Evolutionary conservation across 35 echinoderm and acorn worm species (phyloP), one percentile per base, ranked within the genome.

Genomic region (Patiria miniata): DNA sequence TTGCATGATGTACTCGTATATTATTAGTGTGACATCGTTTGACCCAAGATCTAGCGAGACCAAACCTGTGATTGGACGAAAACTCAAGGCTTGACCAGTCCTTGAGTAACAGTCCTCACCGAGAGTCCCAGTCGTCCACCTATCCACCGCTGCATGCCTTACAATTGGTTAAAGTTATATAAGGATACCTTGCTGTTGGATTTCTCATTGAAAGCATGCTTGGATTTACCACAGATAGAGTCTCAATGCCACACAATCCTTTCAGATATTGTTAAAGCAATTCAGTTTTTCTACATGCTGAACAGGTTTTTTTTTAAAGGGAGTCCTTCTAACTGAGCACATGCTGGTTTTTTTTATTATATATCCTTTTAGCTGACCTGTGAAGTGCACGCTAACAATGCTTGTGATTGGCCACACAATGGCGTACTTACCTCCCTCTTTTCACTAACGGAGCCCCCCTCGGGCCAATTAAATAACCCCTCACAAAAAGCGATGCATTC

Each of bases 401-500:
- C 21, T 22, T 73, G 1, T 73, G 65, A 73, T 73, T 73, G 19
- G 65, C 26, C 65, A 32, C 22, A 73, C 65, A 73, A 73, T 73
- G 65, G 34, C 21, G 26, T 73, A 30, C 65, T 73, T 73, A 36
- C 65, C 29, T 32, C 65, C 65, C 65, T 73, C 65, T 47, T 47
- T 47, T 47, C 42, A 47, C 42, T 12, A 47, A 6, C 4, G 42
- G 42, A 47, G 34, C 18, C 23, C 65, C 65, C 65, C 65, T 73
- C 2, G 34, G 65, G 65, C 65, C 65, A 73, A 73, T 73, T 73
- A 73, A 73, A 73, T 73, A 73, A 73, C 65, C 65, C 29, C 65
- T 73, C 34, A 73, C 7, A 73, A 73, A n/a, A 69, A 61, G 28
- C 14, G 34, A 23, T 30, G 0, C 65, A 30, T 73, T 73, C 65